These are phyloP conservation scores for Otus scops DNA, from an alignment of 2,797 vertebrate genomes.

Conservation along the genomic window DNA sequence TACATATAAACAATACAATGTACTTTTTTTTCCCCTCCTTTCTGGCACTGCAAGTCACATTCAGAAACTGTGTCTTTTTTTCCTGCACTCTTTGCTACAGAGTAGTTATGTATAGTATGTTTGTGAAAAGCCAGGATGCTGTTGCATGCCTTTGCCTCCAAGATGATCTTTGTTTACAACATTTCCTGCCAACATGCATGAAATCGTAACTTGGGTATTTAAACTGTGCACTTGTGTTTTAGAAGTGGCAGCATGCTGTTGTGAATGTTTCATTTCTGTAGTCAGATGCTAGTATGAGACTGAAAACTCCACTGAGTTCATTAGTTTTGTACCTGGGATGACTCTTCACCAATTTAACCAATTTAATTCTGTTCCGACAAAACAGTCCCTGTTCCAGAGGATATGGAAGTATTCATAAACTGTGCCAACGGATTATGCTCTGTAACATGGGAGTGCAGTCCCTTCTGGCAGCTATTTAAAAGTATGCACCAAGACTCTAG, in stretches of 20 bases:
- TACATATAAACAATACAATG: not conserved
- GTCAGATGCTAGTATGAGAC: not conserved
- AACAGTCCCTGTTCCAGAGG: not conserved
- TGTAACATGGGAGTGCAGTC: not conserved
- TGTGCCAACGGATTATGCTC: not conserved
- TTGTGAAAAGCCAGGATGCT: not conserved
- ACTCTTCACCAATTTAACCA: not conserved
- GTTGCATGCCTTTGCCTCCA: not conserved
- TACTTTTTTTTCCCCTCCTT: not conserved
- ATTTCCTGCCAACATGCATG: not conserved
- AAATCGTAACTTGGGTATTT: not conserved
- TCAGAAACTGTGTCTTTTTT: not conserved
- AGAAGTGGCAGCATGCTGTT: not conserved
- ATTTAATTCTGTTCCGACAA: not conserved
- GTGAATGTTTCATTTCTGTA: not conserved
- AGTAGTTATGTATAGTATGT: not conserved
- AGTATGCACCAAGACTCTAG: not conserved
- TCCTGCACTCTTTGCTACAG: not conserved
- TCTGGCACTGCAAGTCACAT: not conserved
- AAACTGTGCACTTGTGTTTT: not conserved
- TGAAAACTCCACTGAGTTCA: not conserved
- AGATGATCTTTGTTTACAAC: not conserved
- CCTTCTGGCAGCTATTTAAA: slow-evolving; percentile 23
- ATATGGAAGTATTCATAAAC: not conserved
- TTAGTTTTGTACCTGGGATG: not conserved